Evolutionary conservation across 2,888 invertebrate species (phyloP).

Genomic region (Andrena praecox): DNA sequence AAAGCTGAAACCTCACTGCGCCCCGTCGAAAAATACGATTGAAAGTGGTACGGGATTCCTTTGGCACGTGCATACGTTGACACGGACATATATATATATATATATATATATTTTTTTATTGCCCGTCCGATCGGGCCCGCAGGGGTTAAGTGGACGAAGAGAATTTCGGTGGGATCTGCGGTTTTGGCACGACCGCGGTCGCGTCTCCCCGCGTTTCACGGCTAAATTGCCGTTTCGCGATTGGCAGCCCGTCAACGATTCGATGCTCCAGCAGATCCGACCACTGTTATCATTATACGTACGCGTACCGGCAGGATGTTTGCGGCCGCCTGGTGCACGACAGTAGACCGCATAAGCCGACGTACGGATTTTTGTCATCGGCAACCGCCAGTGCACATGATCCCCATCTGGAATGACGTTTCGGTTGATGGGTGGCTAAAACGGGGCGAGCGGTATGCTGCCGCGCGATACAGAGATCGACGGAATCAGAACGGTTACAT

Average conservation of each 20-base stretch:
- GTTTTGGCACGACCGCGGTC: constrained; percentile 61
- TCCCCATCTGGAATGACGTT: constrained; percentile 65
- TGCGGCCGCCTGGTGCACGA: constrained; percentile 59
- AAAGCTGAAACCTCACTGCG: background rate
- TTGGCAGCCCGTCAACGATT: constrained; percentile 73
- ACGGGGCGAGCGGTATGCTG: constrained; percentile 24
- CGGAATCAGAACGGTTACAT: background rate
- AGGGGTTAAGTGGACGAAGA: constrained; percentile 62
- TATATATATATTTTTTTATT: background rate
- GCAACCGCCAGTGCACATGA: constrained; percentile 61
- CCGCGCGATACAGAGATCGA: constrained; percentile 6
- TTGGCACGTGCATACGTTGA: constrained; percentile 19
- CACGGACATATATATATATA: background rate
- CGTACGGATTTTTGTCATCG: constrained; percentile 66
- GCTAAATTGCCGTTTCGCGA: constrained; percentile 72
- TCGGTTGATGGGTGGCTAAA: constrained; percentile 30
- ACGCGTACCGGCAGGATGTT: constrained; percentile 54
- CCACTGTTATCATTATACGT: constrained; percentile 67
- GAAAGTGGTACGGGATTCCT: constrained; percentile 42
- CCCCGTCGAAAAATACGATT: constrained; percentile 16
- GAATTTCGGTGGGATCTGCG: constrained; percentile 62
- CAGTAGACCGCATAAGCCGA: constrained; percentile 59
- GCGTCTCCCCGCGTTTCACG: constrained; percentile 64
- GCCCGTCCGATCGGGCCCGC: constrained; percentile 33
- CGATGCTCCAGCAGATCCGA: constrained; percentile 54